phyloP scores from a whole-genome alignment of 2,888 invertebrate species.

The Gymnoscelis rufifasciata region DNA sequence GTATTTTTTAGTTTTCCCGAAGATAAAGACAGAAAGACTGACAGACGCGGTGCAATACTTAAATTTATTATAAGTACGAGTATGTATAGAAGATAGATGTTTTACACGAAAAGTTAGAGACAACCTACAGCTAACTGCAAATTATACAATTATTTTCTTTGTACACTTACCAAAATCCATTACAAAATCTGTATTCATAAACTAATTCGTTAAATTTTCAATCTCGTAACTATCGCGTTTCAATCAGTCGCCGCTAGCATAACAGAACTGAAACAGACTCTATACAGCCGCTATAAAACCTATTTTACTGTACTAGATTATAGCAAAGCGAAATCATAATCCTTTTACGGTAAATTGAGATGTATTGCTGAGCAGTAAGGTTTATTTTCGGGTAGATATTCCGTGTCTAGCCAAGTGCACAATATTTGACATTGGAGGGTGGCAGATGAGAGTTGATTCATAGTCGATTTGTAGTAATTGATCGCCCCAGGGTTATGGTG shows the following conservation, averaged over 20 bases:
- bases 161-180: not conserved
- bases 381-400: constrained; percentile 16
- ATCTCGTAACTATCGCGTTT: constrained; percentile 11
- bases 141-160: not conserved
- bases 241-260: not conserved
- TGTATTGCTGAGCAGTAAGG: constrained; percentile 2
- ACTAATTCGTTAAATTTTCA: constrained; percentile 16
- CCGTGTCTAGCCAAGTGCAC: constrained; percentile 36
- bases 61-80: no score
- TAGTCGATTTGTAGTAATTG: constrained; percentile 62
- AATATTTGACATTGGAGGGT: constrained; percentile 47
- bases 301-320: not conserved
- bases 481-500: constrained; percentile 47
- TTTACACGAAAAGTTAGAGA: no score
- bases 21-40: no score
- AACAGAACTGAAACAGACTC: not conserved
- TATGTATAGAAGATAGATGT: no score
- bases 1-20: no score
- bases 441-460: constrained; percentile 54
- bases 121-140: no score
- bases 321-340: constrained; percentile 8
- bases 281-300: not conserved
- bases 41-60: no score
- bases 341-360: constrained; percentile 4
- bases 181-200: constrained; percentile 1